Percentiles rank a stretch among this genome's conserved stretches.
phyloP scores from a whole-genome alignment of 1,140 invertebrate genomes.

The Habropoda laboriosa region DNA sequence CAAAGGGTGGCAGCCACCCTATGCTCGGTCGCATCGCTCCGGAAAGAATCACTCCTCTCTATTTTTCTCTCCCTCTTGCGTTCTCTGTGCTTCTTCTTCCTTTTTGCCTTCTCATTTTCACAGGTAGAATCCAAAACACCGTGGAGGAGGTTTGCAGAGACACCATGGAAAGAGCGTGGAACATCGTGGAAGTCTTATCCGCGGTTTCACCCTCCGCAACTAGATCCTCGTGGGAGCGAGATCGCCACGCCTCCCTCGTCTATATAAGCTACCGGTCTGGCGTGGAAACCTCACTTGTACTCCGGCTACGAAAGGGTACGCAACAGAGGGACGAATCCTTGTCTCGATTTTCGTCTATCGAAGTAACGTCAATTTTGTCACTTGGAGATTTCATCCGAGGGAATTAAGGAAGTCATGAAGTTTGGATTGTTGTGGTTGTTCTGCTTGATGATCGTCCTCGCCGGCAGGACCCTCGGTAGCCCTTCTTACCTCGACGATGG shows the following conservation, averaged over 20 bases:
- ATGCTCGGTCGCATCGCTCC: background rate
- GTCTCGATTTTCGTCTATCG: too few relatives aligned
- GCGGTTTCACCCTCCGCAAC: conserved; percentile 40
- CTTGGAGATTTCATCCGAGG: background rate
- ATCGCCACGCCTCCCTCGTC: conserved; percentile 73
- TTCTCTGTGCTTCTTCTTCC: background rate
- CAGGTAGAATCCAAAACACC: background rate
- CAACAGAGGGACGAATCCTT: conserved; percentile 19
- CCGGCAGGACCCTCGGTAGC: conserved; percentile 59
- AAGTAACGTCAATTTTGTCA: too few relatives aligned
- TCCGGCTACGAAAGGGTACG: conserved; percentile 50
- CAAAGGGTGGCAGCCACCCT: conserved; percentile 1
- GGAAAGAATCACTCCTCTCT: background rate
- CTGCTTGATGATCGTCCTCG: conserved; percentile 63
- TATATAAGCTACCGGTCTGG: conserved; percentile 72
- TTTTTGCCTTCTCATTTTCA: background rate
- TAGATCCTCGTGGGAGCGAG: conserved; percentile 60
- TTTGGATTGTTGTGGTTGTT: conserved; percentile 63
- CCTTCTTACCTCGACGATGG: conserved; percentile 74
- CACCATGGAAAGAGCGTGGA: conserved; percentile 24
- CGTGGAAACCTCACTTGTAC: conserved; percentile 69
- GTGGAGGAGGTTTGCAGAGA: conserved; percentile 7
- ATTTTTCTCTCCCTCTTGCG: background rate
- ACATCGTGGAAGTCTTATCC: conserved; percentile 40
- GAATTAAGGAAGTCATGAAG: conserved; percentile 62